Percentiles rank a stretch among this genome's conserved stretches.
Conservation (phyloP, 2,888 invertebrate species). For the Tolmerus cingulatus region DNA sequence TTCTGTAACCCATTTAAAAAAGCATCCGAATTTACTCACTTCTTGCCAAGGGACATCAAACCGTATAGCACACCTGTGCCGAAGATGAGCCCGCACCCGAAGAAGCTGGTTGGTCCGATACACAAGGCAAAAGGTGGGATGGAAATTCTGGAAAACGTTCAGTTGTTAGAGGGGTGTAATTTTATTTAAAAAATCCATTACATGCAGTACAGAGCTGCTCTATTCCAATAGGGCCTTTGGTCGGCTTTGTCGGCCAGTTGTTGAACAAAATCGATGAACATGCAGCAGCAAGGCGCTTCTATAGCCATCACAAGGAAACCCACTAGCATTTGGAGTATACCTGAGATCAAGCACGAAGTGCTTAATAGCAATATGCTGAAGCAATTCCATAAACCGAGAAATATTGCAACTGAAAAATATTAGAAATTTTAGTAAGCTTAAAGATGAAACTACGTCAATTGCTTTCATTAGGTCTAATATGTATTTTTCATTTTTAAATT, state of each 20-base stretch:
- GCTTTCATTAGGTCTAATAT: too few species aligned
- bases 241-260: conserved; percentile 84
- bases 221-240: conserved; percentile 86
- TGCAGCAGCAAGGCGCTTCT: conserved; percentile 97
- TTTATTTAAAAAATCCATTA: conserved; percentile 64
- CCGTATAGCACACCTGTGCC: conserved; percentile 89
- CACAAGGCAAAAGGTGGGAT: conserved; percentile 83
- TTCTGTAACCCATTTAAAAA: background rate
- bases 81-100: conserved; percentile 90
- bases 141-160: conserved; percentile 71
- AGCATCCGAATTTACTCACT: conserved; percentile 73
- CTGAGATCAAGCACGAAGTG: conserved; percentile 75
- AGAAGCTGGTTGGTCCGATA: conserved; percentile 76
- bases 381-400: conserved; percentile 81
- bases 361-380: conserved; percentile 71
- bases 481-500: too few species aligned
- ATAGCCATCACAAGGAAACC: conserved; percentile 88
- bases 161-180: background rate
- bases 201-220: conserved; percentile 85
- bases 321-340: conserved; percentile 86
- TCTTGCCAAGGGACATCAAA: conserved; percentile 93
- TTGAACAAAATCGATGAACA: conserved; percentile 95
- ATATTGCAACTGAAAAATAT: conserved; percentile 75
- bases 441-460: background rate
- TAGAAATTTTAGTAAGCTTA: background rate